Conservation (phyloP, 2,888 invertebrate genomes). For the Ypsolopha sequella region DNA sequence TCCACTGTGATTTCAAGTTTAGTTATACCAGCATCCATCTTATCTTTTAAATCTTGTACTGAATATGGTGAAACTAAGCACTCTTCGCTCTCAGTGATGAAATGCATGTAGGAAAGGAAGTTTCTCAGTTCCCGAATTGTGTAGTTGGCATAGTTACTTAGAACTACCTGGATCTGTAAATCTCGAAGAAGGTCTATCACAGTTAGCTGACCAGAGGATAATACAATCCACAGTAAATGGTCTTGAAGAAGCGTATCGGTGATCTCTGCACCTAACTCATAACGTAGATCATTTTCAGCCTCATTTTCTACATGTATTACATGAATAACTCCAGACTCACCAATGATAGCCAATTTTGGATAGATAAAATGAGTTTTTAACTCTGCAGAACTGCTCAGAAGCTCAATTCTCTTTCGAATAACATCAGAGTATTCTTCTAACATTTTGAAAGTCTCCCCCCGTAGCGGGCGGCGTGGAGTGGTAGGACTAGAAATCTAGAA, state of each 20-base stretch:
- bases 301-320: conserved; percentile 24
- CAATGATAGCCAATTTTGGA: conserved; percentile 38
- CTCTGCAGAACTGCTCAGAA: background rate
- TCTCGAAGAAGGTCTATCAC: conserved; percentile 29
- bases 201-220: conserved; percentile 34
- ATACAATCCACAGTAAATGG: conserved; percentile 37
- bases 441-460: background rate
- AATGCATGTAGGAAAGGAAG: conserved; percentile 21
- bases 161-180: conserved; percentile 22
- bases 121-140: conserved; percentile 29
- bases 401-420: background rate
- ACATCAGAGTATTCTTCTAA: background rate
- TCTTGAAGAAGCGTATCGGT: conserved; percentile 28
- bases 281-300: conserved; percentile 13
- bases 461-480: background rate
- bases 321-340: conserved; percentile 21
- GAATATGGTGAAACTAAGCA: conserved; percentile 23
- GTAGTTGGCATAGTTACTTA: conserved; percentile 27
- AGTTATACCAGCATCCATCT: conserved; percentile 20
- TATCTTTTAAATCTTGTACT: conserved; percentile 22
- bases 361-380: conserved; percentile 31
- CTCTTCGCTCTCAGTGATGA: conserved; percentile 49
- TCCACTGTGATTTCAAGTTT: conserved; percentile 26
- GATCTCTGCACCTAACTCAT: conserved; percentile 29
- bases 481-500: too few species aligned